Percentiles rank a stretch among this genome's conserved stretches.
Conservation (phyloP, 2,113 vertebrate genomes). For the Poecilia latipinna region DNA sequence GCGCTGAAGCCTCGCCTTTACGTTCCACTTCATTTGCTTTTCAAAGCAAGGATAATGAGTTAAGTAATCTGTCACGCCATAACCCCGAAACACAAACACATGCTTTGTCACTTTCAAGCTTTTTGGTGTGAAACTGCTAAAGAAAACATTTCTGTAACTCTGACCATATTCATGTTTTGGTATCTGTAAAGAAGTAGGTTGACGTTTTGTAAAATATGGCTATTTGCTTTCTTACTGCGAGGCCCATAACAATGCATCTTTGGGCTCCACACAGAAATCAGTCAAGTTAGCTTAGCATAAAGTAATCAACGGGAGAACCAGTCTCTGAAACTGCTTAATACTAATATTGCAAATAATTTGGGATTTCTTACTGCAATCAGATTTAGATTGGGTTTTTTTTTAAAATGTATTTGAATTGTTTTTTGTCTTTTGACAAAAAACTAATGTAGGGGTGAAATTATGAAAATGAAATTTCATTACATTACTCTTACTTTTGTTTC, state of each 20-base stretch:
- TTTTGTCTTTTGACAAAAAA: too few relatives aligned
- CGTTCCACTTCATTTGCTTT: constrained; percentile 62
- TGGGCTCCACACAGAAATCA: background rate
- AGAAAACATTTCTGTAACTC: constrained; percentile 57
- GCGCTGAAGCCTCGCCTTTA: constrained; percentile 49
- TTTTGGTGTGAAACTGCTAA: constrained; percentile 60
- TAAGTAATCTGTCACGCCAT: constrained; percentile 37
- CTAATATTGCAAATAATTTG: too few relatives aligned
- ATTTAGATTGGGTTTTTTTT: too few relatives aligned
- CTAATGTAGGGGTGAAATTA: too few relatives aligned
- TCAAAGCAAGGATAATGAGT: constrained; percentile 46
- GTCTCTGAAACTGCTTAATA: background rate
- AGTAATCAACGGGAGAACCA: background rate
- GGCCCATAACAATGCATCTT: background rate
- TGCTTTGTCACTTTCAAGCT: constrained; percentile 54
- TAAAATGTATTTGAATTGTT: too few relatives aligned
- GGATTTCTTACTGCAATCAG: too few relatives aligned
- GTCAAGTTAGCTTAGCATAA: background rate
- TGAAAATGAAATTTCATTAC: too few relatives aligned
- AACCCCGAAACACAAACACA: constrained; percentile 44
- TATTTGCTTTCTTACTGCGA: constrained; percentile 31
- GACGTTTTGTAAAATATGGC: constrained; percentile 14
- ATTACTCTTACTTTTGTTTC: too few relatives aligned
- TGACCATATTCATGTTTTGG: constrained; percentile 42
- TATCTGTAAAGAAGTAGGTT: constrained; percentile 22